Percentiles rank a stretch among this genome's conserved stretches.
Conservation (phyloP, 2,888 invertebrate genomes). For the Coelopa pilipes region DNA sequence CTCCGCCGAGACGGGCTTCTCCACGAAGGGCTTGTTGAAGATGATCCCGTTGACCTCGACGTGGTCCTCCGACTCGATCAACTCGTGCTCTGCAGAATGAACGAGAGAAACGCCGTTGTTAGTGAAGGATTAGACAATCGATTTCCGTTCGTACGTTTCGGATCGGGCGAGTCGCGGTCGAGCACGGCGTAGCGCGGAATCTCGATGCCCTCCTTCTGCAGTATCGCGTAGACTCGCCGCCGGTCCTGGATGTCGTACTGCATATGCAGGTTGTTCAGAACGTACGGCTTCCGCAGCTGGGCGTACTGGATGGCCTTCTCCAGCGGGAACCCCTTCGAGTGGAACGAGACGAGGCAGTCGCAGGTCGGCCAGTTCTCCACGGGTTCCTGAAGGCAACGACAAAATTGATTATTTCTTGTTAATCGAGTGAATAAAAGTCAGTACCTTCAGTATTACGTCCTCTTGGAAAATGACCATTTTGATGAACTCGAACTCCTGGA, state of each 20-base stretch:
- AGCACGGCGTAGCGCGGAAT: conserved; percentile 98
- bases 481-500: conserved; percentile 96
- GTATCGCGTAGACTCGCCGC: conserved; percentile 92
- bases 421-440: no score
- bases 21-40: conserved; percentile 98
- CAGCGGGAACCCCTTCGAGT: conserved; percentile 97
- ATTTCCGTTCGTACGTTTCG: conserved; percentile 77
- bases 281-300: conserved; percentile 91
- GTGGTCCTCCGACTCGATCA: conserved; percentile 96
- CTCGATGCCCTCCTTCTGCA: conserved; percentile 94
- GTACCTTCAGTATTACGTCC: conserved; percentile 91
- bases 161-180: conserved; percentile 91
- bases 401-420: conserved; percentile 10
- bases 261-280: conserved; percentile 98
- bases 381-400: conserved; percentile 72
- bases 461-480: conserved; percentile 95
- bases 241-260: conserved; percentile 98
- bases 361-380: conserved; percentile 98
- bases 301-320: conserved; percentile 98
- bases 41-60: conserved; percentile 95
- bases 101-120: conserved; percentile 38
- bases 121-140: not conserved
- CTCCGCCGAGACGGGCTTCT: conserved; percentile 99
- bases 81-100: conserved; percentile 87
- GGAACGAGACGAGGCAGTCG: conserved; percentile 98